Base-by-base conservation (phyloP, 2,113 vertebrate genomes). In the Coreoperca whiteheadi region DNA sequence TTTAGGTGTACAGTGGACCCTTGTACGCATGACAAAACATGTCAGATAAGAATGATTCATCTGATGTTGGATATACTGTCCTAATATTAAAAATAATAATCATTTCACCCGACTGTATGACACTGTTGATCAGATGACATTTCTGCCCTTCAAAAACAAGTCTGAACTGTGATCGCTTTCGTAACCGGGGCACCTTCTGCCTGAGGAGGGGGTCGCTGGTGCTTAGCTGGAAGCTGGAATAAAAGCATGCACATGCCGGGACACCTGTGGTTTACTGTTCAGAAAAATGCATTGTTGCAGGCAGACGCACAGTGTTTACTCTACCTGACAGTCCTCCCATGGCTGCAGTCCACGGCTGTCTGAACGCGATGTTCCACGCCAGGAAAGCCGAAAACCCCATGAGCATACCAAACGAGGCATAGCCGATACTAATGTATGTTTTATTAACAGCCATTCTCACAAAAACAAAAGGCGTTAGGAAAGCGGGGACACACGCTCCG, bases 311-410 rank as follows among this genome's bases (percentile, higher is more conserved):
- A 0, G 21, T 37, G 37, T 41, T 64, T n/a, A 74, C 39, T 61
- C 89, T 95, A 98, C 97, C 97, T 95, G 97, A 96, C 81, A 98
- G 95, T 60, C 97, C 97, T 61, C 97, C 97, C 95, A 97, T 96
- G 72, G 97, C 96, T 8, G 95, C 96, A 4, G 97, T 99, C 92
- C 94, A 96, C 48, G 95, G 96, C 92, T 99, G 97, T 7, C 68
- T 87, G 93, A 94, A 97, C 60, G 91, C 93, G 81, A 96, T 84
- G 87, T 96, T 97, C 97, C 97, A 99, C 65, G 94, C 91, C 64
- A 98, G 87, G 89, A 98, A 98, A 51, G 94, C 95, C 12, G 97
- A 97, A 53, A 96, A 89, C 6, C 97, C 97, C 69, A 96, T 43
- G 28, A 95, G 15, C 20, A 94, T 21, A 0, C 97, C 97, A 28